Evolutionary conservation across 2,113 vertebrate species (phyloP).

Genomic region (Neolamprologus sp.): DNA sequence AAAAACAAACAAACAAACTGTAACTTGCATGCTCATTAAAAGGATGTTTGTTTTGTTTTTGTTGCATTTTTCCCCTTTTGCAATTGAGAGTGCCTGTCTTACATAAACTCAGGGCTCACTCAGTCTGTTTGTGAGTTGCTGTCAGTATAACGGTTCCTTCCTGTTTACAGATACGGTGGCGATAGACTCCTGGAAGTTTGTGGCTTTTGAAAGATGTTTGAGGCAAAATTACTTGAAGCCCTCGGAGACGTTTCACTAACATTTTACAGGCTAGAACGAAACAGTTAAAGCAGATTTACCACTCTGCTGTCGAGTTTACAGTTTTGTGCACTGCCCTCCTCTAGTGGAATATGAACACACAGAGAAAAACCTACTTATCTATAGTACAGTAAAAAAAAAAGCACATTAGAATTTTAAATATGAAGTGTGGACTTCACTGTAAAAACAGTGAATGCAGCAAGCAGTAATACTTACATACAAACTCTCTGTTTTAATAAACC

Average conservation of each 20-base stretch:
- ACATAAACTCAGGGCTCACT: slow-evolving; percentile 21
- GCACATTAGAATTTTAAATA: neutral
- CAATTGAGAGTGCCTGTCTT: neutral
- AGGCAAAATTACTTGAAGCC: neutral
- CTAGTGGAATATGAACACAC: slow-evolving; percentile 17
- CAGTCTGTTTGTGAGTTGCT: slow-evolving; percentile 22
- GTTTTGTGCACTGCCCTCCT: slow-evolving; percentile 22
- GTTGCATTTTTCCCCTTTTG: neutral
- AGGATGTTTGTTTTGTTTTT: neutral
- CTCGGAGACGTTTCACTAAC: neutral
- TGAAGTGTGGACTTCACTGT: neutral
- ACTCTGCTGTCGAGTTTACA: neutral
- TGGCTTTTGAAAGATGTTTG: neutral
- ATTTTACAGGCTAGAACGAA: neutral
- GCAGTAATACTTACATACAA: slow-evolving; percentile 1
- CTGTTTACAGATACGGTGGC: slow-evolving; percentile 62
- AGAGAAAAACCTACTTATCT: neutral
- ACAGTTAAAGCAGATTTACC: neutral
- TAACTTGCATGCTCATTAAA: neutral
- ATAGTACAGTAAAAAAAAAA: neutral
- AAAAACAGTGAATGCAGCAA: neutral
- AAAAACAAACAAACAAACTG: neutral
- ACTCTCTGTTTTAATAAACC: neutral
- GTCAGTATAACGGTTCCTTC: slow-evolving; percentile 57
- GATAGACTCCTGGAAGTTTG: slow-evolving; percentile 36